Evolutionary conservation across 2,888 invertebrate genomes (phyloP).

Genomic region (Patella depressa): DNA sequence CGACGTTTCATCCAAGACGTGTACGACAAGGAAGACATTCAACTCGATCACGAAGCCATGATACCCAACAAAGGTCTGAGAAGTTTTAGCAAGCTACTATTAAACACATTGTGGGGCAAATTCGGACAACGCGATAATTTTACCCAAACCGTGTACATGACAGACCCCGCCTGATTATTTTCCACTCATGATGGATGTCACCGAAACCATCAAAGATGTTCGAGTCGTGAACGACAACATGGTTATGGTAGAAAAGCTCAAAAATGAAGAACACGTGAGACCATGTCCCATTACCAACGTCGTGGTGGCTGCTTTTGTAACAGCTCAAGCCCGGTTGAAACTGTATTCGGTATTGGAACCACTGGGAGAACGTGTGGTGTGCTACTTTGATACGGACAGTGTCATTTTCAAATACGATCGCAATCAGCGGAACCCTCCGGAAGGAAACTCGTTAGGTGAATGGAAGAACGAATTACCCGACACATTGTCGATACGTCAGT

Average conservation of each 20-base stretch:
- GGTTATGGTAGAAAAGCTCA: background rate
- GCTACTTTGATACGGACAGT: background rate
- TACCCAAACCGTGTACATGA: background rate
- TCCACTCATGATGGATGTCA: background rate
- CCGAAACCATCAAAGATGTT: background rate
- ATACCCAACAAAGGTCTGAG: background rate
- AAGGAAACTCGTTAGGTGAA: background rate
- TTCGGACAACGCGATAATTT: background rate
- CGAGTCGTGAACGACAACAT: background rate
- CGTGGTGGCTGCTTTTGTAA: background rate
- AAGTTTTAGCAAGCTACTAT: background rate
- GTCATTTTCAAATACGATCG: background rate
- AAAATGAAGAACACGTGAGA: background rate
- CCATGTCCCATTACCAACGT: background rate
- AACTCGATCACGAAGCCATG: background rate
- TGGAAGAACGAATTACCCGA: background rate
- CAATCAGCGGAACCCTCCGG: background rate
- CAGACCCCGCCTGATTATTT: background rate
- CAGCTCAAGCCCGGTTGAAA: constrained; percentile 1
- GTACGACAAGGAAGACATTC: background rate
- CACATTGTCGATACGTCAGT: background rate
- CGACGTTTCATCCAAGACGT: background rate
- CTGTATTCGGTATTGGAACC: background rate
- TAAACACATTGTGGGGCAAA: background rate
- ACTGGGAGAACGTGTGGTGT: background rate